Evolutionary conservation across 2,113 vertebrate species (phyloP), one percentile per base, ranked within the genome.

Genomic region (Syrrhaptes paradoxus): DNA sequence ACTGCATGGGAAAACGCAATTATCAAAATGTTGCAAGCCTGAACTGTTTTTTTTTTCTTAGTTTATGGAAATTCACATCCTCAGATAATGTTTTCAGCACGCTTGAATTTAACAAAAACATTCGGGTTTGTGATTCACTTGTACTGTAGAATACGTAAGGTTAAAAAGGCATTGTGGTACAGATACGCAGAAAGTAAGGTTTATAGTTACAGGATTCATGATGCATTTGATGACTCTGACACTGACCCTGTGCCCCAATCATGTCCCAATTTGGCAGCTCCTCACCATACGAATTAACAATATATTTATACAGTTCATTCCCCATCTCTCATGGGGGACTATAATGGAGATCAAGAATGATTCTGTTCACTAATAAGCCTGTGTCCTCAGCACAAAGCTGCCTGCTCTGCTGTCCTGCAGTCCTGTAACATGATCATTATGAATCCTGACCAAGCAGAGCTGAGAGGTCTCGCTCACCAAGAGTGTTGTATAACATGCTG

Each of bases 1-100:
- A 48, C 65, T 70, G 49, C 94, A 91, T 89, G 87, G 84, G 87
- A 96, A 97, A 96, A 51, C 43, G 21, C 22, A 90, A 81, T 79
- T 57, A 88, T 77, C 63, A 80, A 71, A 89, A 89, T 70, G 49
- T 43, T 24, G 32, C 90, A 93, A 65, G 79, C 45, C 43, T 77
- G 34, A 61, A 65, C n/a, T 74, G 38, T 51, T 76, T 81, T 74
- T 91, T 91, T 41, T 46, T 10, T 15, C 28, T 89, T 36, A 85
- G 75, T 91, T 96, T 84, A 93, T 46, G 48, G 89, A 93, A 96
- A 96, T 81, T 84, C 4, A 0, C 63, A 85, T 83, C 61, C 85
- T 51, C 45, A 95, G 74, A 95, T 92, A 95, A 89, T 54, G 76
- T 34, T 91, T 91, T 80, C 3, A 4, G 68, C 62, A 70, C 58